Evolutionary conservation across 2,113 vertebrate species (phyloP).

Genomic region (Dasyprocta punctata): DNA sequence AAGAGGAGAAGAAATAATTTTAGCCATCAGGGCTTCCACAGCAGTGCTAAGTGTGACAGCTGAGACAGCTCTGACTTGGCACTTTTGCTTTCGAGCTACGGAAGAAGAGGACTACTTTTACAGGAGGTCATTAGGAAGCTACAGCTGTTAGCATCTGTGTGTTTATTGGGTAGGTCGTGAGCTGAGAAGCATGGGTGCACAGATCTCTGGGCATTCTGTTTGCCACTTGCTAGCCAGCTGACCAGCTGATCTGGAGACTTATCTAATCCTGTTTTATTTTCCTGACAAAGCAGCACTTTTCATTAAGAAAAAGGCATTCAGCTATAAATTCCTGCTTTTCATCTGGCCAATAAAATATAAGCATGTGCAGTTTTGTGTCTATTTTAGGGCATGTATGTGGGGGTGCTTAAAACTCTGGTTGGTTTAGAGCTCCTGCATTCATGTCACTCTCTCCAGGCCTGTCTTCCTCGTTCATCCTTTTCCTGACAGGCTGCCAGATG

Average conservation of each 20-base stretch:
- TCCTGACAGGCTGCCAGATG: conserved; percentile 35
- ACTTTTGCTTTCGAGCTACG: background rate
- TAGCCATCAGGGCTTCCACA: background rate
- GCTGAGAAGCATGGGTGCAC: background rate
- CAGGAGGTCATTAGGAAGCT: background rate
- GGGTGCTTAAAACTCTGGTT: background rate
- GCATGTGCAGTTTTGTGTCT: conserved; percentile 59
- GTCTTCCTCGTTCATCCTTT: conserved; percentile 44
- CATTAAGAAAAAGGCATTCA: conserved; percentile 72
- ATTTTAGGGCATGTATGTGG: conserved; percentile 59
- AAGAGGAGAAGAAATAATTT: background rate
- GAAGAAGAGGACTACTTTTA: background rate
- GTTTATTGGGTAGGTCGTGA: background rate
- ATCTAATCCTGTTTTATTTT: conserved; percentile 34
- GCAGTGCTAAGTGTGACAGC: background rate
- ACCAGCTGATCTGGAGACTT: background rate
- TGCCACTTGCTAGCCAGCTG: background rate
- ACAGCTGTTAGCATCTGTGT: background rate
- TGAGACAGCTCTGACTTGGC: background rate
- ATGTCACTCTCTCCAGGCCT: background rate
- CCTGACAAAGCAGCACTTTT: conserved; percentile 63
- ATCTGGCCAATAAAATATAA: conserved; percentile 46
- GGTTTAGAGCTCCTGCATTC: conserved; percentile 43
- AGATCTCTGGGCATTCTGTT: background rate
- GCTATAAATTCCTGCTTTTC: conserved; percentile 70